Evolutionary conservation across 2,797 vertebrate genomes (phyloP).

Genomic region (Diplodus sargus): DNA sequence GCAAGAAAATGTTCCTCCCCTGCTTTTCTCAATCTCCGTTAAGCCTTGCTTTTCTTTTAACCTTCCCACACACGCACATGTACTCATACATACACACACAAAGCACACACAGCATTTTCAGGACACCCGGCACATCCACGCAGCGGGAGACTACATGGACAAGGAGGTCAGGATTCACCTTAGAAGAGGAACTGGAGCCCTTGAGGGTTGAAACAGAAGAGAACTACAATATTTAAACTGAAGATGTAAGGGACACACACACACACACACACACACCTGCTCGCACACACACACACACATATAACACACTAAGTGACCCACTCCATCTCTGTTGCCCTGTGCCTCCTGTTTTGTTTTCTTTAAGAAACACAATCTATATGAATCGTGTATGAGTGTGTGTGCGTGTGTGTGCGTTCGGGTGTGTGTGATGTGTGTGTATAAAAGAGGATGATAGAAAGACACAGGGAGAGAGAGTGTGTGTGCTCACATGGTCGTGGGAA

Average conservation of each 20-base stretch:
- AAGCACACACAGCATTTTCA: conserved; percentile 55
- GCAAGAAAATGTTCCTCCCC: conserved; percentile 46
- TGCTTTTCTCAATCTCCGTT: conserved; percentile 30
- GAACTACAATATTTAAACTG: conserved; percentile 67
- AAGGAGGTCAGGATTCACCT: conserved; percentile 73
- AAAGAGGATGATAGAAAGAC: background rate
- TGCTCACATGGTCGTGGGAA: conserved; percentile 23
- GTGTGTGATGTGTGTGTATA: background rate
- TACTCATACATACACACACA: conserved; percentile 35
- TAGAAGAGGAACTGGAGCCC: conserved; percentile 63
- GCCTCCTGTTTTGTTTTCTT: background rate
- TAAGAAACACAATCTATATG: conserved; percentile 9
- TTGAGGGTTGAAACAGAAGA: conserved; percentile 72
- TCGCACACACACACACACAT: background rate
- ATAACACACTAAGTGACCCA: conserved; percentile 37
- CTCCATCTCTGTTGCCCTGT: conserved; percentile 16
- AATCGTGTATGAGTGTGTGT: conserved; percentile 9
- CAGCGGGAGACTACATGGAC: conserved; percentile 52
- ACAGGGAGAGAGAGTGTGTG: background rate
- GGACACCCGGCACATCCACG: conserved; percentile 46
- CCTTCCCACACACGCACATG: conserved; percentile 38
- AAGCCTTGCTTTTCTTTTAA: conserved; percentile 14
- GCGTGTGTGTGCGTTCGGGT: background rate
- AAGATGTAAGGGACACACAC: conserved; percentile 44
- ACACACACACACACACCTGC: conserved; percentile 14